These are phyloP conservation scores for Physocephala rufipes DNA, from an alignment of 2,888 invertebrate species.

Conservation along the genomic window DNA sequence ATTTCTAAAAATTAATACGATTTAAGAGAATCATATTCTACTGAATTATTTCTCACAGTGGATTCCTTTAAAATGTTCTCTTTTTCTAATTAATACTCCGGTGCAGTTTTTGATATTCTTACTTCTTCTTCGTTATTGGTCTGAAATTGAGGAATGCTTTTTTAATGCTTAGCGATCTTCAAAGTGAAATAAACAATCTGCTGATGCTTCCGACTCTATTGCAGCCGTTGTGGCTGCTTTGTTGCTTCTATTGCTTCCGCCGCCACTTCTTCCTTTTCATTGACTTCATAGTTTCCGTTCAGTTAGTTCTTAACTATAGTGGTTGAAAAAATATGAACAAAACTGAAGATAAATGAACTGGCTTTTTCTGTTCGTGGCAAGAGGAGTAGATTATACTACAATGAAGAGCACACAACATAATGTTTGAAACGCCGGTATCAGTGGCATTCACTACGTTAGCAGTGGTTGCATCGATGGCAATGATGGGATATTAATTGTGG, in stretches of 20 bases:
- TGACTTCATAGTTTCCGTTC: constrained; percentile 6
- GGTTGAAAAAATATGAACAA: constrained; percentile 17
- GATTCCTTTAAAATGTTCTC: no score
- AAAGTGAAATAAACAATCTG: constrained; percentile 22
- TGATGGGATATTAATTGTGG: constrained; percentile 39
- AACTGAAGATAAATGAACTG: constrained; percentile 25
- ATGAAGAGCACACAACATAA: no score
- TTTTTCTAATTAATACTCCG: neutral
- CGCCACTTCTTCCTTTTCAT: neutral
- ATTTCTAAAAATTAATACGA: no score
- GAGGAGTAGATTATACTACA: no score
- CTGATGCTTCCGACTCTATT: constrained; percentile 23
- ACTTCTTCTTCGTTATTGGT: no score
- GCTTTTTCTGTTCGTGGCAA: constrained; percentile 22
- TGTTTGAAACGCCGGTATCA: neutral
- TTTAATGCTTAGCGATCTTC: constrained; percentile 41
- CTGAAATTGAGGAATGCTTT: constrained; percentile 32
- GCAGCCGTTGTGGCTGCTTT: no score
- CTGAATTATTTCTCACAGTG: no score
- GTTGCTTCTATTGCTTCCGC: constrained; percentile 6
- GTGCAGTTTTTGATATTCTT: neutral
- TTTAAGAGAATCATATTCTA: no score
- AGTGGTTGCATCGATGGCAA: constrained; percentile 12
- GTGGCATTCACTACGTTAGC: no score
- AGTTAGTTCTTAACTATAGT: constrained; percentile 31